Conservation (phyloP, 2,888 invertebrate genomes). For the Maniola hyperantus region DNA sequence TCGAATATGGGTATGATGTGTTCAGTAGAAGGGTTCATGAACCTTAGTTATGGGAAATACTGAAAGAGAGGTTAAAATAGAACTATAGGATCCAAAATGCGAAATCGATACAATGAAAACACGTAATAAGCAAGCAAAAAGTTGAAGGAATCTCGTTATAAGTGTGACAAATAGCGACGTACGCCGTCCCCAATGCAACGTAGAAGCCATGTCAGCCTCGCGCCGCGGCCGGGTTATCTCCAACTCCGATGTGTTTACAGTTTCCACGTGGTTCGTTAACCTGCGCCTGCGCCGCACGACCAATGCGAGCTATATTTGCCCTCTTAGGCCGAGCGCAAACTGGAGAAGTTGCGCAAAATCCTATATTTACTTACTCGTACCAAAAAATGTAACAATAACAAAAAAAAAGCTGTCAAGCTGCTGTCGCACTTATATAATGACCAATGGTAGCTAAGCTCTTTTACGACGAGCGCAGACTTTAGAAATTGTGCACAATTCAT, state of each 20-base stretch:
- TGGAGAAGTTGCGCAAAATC: background rate
- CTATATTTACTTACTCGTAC: too few relatives aligned
- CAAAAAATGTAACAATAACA: too few relatives aligned
- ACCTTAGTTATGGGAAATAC: background rate
- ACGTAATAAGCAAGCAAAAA: conserved; percentile 9
- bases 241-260: conserved; percentile 54
- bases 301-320: conserved; percentile 11
- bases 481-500: too few relatives aligned
- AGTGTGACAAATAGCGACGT: conserved; percentile 6
- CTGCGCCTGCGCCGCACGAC: conserved; percentile 41
- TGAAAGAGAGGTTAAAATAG: background rate
- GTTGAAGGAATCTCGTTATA: conserved; percentile 14
- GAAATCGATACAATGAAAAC: conserved; percentile 14
- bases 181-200: background rate
- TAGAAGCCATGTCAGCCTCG: conserved; percentile 2
- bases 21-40: too few relatives aligned
- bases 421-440: too few relatives aligned
- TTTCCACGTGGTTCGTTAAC: conserved; percentile 71
- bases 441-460: too few relatives aligned
- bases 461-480: too few relatives aligned
- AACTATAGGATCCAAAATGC: background rate
- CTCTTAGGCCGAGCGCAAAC: background rate
- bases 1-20: too few relatives aligned
- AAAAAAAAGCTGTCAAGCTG: too few relatives aligned
- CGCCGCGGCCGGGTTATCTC: conserved; percentile 30